Conservation (phyloP, 1,140 invertebrate species). For the Atta texana region DNA sequence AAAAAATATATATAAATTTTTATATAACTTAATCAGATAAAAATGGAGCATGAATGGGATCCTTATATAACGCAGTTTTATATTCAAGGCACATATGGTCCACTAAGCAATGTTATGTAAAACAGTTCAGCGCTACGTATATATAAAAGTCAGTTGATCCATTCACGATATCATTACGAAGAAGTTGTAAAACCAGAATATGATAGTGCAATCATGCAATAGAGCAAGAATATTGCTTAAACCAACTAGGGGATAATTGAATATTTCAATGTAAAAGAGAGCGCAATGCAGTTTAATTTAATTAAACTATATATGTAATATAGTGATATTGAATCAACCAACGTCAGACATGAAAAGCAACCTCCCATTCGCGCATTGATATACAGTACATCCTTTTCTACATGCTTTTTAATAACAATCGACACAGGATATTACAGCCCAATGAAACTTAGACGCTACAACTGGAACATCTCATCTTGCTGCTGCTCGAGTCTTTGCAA, state of each 20-base stretch:
- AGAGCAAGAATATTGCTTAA: constrained; percentile 9
- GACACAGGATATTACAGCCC: constrained; percentile 64
- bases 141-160: constrained; percentile 69
- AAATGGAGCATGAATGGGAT: constrained; percentile 44
- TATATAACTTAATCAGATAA: not conserved
- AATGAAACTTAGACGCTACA: constrained; percentile 89
- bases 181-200: constrained; percentile 19
- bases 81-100: constrained; percentile 74
- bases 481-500: constrained; percentile 92
- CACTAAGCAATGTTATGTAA: constrained; percentile 65
- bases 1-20: constrained; percentile 24
- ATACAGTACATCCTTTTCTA: constrained; percentile 65
- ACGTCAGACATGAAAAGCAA: constrained; percentile 57
- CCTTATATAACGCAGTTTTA: constrained; percentile 60
- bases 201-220: not conserved
- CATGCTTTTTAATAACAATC: constrained; percentile 70
- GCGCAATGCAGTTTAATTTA: constrained; percentile 45
- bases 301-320: constrained; percentile 19
- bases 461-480: constrained; percentile 95
- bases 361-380: constrained; percentile 62
- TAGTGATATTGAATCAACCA: constrained; percentile 60
- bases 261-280: constrained; percentile 17
- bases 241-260: not conserved
- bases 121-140: constrained; percentile 67
- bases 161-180: constrained; percentile 53